Conservation (phyloP, 1,140 invertebrate genomes). For the Phortica variegata region DNA sequence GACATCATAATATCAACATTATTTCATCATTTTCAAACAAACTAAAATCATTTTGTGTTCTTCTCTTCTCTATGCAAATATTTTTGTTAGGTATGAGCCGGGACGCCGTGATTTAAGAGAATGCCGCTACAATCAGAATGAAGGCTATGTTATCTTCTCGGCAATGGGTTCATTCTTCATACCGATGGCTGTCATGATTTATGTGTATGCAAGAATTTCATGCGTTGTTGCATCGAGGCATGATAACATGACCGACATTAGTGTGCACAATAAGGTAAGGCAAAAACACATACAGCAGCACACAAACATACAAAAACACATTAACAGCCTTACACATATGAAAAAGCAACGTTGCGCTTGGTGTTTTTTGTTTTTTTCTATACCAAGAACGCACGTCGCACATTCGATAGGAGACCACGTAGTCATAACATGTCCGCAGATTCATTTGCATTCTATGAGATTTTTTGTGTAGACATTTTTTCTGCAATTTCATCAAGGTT, state of each 20-base stretch:
- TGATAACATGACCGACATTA: constrained; percentile 60
- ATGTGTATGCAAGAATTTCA: constrained; percentile 86
- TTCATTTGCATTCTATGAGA: too few relatives aligned
- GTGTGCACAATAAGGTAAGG: constrained; percentile 54
- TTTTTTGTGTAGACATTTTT: too few relatives aligned
- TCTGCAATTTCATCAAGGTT: too few relatives aligned
- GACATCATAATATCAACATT: too few relatives aligned
- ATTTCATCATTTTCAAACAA: too few relatives aligned
- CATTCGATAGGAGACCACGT: too few relatives aligned
- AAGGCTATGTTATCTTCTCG: constrained; percentile 83
- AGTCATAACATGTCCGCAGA: too few relatives aligned
- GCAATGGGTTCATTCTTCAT: constrained; percentile 91
- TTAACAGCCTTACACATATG: constrained; percentile 11
- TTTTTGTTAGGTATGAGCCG: constrained; percentile 66
- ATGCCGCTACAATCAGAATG: constrained; percentile 78
- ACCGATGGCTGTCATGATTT: constrained; percentile 86
- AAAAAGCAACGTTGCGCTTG: too few relatives aligned
- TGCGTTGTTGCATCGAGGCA: constrained; percentile 75
- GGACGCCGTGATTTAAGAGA: constrained; percentile 62
- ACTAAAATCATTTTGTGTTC: too few relatives aligned
- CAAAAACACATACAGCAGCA: constrained; percentile 2
- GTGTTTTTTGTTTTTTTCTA: too few relatives aligned
- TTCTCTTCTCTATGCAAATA: constrained; percentile 1
- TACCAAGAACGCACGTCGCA: too few relatives aligned
- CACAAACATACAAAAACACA: constrained; percentile 12